Base-by-base conservation (phyloP, 2,888 invertebrate genomes). In the Sussaba pulchella region DNA sequence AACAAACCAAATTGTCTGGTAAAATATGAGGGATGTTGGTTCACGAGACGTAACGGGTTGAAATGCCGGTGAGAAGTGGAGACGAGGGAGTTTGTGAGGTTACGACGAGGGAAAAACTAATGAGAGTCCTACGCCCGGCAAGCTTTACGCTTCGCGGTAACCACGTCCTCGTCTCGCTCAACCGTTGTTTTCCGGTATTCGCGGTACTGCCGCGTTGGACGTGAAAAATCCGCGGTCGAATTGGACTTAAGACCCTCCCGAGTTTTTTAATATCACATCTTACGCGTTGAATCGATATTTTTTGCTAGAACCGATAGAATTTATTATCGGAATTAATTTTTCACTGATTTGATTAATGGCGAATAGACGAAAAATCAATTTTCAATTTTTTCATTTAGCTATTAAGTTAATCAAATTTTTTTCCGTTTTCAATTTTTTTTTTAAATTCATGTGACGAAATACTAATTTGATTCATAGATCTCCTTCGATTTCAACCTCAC, bases 21-120 rank as follows among this genome's bases (percentile, higher is more conserved):
- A 36, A 52, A 52, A 24, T 50, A 14, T 31, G 69, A 39, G 21
- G 52, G 36, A n/a, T n/a, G 21, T 52, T 31, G 61, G 43, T 41
- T 21, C 17, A 19, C 43, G 57, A 67, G 17, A 64, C 31, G 41
- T 19, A 66, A 70, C 45, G 17, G n/a, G 47, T 47, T 36, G 59
- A 50, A 66, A 54, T 26, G 59, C 50, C 57, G 19, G 17, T 52
- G 66, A 52, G 61, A 78, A 26, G 24, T 21, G 54, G 17, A n/a
- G n/a, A 31, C 36, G 43, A 26, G 26, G 14, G 12, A 36, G 21
- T 5, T 47, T 47, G 61, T 67, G 39, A 74, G 59, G 66, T 75
- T 70, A 71, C 59, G 70, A 39, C 64, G 66, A 74, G 75, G 47
- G 71, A 79, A 79, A 75, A 78, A 78, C 69, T 78, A 78, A 78